These are phyloP conservation scores for Imbricaverruca yamaguchii DNA, from an alignment of 2,888 invertebrate genomes.

Conservation along the genomic window DNA sequence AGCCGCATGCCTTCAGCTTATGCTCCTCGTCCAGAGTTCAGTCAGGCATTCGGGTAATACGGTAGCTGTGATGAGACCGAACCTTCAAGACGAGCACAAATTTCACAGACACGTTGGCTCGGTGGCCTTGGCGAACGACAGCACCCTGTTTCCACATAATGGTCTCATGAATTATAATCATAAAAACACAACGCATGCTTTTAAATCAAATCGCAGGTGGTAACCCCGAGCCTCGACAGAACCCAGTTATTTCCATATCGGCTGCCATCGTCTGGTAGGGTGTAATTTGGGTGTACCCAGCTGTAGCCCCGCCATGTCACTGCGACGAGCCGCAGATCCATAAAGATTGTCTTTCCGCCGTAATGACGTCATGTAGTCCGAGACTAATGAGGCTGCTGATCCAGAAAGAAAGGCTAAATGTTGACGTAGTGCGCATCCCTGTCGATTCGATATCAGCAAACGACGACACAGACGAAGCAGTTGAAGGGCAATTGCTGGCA, in stretches of 20 bases:
- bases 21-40: not conserved
- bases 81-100: too few species aligned
- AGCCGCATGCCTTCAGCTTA: not conserved
- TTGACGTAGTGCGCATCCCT: not conserved
- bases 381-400: not conserved
- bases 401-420: not conserved
- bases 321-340: not conserved
- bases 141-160: not conserved
- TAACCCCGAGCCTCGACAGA: not conserved
- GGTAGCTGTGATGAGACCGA: too few species aligned
- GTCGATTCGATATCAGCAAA: not conserved
- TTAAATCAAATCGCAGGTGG: not conserved
- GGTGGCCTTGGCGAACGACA: not conserved
- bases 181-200: not conserved
- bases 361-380: not conserved
- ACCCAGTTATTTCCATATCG: not conserved
- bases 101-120: too few species aligned
- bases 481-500: too few species aligned
- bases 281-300: not conserved
- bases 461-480: not conserved
- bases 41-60: not conserved
- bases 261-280: not conserved
- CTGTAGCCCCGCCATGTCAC: not conserved
- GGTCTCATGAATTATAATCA: not conserved
- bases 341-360: not conserved